Evolutionary conservation across 2,888 invertebrate genomes (phyloP), one percentile per base, ranked within the genome.

Genomic region (Oxyteleia sp.): DNA sequence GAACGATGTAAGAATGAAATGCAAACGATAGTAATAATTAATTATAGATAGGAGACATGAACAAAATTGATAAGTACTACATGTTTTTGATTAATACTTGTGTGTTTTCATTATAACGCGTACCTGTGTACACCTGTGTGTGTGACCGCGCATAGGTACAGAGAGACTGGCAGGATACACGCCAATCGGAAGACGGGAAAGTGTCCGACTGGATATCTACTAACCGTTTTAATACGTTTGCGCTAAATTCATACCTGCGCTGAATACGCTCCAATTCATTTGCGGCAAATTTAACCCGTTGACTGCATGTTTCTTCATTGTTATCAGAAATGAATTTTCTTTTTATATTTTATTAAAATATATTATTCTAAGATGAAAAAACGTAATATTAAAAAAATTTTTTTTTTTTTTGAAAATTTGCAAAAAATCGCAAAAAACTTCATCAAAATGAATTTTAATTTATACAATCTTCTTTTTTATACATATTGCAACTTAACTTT

Each of bases 131-230:
- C 13, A 41, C 23, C 16, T 11, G 72, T 64, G 29, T 32, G 43
- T 26, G 43, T 55, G 32, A 23, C 23, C 41, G 29, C 18, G 20
- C 18, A 51, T 51, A 72, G 29, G 26, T 72, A 35, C 55, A 8
- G 41, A 29, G 57, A 23, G 41, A 15, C 57, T 38, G 57, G n/a
- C n/a, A n/a, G n/a, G 16, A 29, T 47, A 49, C 57, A 75, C 16
- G 38, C 45, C 29, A n/a, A 76, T 49, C 35, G 38, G 38, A 57
- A 75, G 75, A 66, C 64, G 75, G 57, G 75, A 75, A 57, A 76
- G 49, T 41, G 13, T 35, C 45, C 20, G 59, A 59, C 68, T 76
- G 45, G 38, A 78, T 53, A 63, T 55, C 41, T 68, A 78, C 61
- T 61, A 61, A 41, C 78, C 47, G 35, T 63, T 59, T 55, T 35